A percentile compares a stretch with the other conserved stretches of the same genome.
Conservation (phyloP, 2,113 vertebrate species). For the Anarrhichthys ocellatus region DNA sequence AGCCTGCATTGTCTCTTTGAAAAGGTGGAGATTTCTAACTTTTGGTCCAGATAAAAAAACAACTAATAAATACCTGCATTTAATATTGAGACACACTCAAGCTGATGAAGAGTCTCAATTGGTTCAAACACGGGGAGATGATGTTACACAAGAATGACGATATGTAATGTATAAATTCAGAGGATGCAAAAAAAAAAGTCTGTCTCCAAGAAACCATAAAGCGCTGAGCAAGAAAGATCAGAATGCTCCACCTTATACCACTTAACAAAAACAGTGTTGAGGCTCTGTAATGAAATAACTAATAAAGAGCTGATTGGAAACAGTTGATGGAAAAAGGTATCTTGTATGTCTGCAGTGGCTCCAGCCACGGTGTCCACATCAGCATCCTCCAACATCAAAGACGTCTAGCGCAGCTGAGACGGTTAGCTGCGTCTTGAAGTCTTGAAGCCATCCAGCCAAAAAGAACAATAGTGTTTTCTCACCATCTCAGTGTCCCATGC, state of each 20-base stretch:
- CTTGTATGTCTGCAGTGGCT: conserved; percentile 87
- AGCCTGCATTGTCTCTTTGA: neutral
- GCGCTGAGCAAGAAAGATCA: conserved; percentile 16
- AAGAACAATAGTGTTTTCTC: conserved; percentile 80
- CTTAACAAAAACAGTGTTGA: conserved; percentile 38
- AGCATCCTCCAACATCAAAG: conserved; percentile 86
- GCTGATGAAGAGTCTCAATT: conserved; percentile 35
- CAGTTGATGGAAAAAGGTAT: conserved; percentile 65
- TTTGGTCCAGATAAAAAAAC: neutral
- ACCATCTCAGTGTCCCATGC: conserved; percentile 79
- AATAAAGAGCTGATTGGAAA: conserved; percentile 68
- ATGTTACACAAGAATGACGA: conserved; percentile 24
- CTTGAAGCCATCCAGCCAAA: conserved; percentile 82
- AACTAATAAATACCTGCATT: conserved; percentile 31
- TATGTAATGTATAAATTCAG: conserved; percentile 11
- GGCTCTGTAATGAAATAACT: conserved; percentile 42
- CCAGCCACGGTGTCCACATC: conserved; percentile 76
- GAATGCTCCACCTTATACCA: conserved; percentile 32
- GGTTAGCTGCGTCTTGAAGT: conserved; percentile 85
- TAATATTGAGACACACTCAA: neutral
- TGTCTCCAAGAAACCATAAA: conserved; percentile 28
- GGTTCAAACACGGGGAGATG: conserved; percentile 9
- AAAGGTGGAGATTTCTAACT: neutral
- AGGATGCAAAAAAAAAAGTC: conserved; percentile 25
- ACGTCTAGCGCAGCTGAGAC: conserved; percentile 80